These are phyloP conservation scores for Drosophila ohnishii DNA, from an alignment of 1,140 invertebrate genomes.

Conservation along the genomic window DNA sequence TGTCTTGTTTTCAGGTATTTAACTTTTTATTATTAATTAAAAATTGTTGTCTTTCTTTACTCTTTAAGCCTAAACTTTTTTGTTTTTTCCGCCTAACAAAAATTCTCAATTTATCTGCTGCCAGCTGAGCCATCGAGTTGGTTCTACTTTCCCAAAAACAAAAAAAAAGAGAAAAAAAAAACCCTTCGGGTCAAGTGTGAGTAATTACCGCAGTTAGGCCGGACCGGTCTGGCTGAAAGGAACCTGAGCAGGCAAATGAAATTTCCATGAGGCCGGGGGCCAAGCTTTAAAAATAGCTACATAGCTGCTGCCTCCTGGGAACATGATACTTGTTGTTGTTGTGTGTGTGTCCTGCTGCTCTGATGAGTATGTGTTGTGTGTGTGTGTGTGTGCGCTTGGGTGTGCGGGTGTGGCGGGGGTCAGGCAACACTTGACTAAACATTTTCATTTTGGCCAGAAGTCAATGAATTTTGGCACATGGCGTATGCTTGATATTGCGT, in stretches of 20 bases:
- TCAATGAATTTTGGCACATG: slow-evolving; percentile 78
- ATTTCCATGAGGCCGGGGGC: slow-evolving; percentile 47
- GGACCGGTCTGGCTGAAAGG: slow-evolving; percentile 16
- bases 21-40: background rate
- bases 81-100: background rate
- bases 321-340: slow-evolving; percentile 28
- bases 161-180: background rate
- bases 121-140: slow-evolving; percentile 32
- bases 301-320: slow-evolving; percentile 20
- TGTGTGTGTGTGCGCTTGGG: background rate
- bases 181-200: slow-evolving; percentile 71
- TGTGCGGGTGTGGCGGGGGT: slow-evolving; percentile 37
- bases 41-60: background rate
- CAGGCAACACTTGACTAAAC: slow-evolving; percentile 78
- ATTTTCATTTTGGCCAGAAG: slow-evolving; percentile 75
- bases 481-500: slow-evolving; percentile 71
- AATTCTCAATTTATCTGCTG: slow-evolving; percentile 49
- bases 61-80: background rate
- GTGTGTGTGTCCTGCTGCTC: slow-evolving; percentile 25
- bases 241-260: slow-evolving; percentile 56
- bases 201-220: slow-evolving; percentile 73
- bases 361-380: slow-evolving; percentile 11
- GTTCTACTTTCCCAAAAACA: slow-evolving; percentile 4
- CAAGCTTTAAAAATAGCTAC: slow-evolving; percentile 64
- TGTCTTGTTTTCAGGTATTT: too few species aligned